Conservation (phyloP, 2,888 invertebrate species). For the Chaetogeoica ovagalla region DNA sequence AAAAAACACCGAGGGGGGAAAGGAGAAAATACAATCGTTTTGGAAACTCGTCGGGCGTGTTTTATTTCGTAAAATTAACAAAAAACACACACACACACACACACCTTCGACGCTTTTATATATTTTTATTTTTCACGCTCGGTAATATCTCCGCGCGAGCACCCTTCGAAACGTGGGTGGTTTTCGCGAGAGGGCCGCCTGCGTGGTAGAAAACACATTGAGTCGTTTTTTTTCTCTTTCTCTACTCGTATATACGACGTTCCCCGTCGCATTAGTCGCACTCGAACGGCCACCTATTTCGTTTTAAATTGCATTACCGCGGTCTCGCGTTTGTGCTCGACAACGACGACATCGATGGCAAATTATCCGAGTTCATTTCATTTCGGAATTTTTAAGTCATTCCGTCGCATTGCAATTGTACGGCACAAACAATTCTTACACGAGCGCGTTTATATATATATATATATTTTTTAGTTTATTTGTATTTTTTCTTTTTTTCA, state of each 20-base stretch:
- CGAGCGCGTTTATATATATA: too few species aligned
- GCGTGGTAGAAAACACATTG: slow-evolving; percentile 33
- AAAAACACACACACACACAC: background rate
- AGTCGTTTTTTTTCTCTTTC: slow-evolving; percentile 17
- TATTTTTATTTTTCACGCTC: slow-evolving; percentile 24
- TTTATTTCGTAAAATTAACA: background rate
- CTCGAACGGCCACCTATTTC: slow-evolving; percentile 45
- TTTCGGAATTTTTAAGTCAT: slow-evolving; percentile 17
- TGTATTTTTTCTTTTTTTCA: too few species aligned
- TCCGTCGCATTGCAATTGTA: background rate
- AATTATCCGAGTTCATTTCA: slow-evolving; percentile 50
- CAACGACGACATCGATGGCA: slow-evolving; percentile 20
- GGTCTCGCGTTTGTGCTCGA: slow-evolving; percentile 35
- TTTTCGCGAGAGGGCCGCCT: background rate
- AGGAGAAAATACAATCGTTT: too few species aligned
- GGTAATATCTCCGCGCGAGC: background rate
- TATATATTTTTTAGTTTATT: too few species aligned
- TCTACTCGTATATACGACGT: background rate
- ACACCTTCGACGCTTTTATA: slow-evolving; percentile 2
- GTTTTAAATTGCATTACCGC: slow-evolving; percentile 51
- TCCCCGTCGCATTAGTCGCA: slow-evolving; percentile 46
- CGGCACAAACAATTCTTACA: background rate
- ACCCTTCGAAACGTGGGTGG: slow-evolving; percentile 4
- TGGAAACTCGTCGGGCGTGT: too few species aligned
- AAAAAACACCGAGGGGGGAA: too few species aligned